Percentiles rank a stretch among this genome's conserved stretches.
Evolutionary conservation across 2,797 vertebrate species (phyloP).

Genomic region (Mergus octosetaceus): DNA sequence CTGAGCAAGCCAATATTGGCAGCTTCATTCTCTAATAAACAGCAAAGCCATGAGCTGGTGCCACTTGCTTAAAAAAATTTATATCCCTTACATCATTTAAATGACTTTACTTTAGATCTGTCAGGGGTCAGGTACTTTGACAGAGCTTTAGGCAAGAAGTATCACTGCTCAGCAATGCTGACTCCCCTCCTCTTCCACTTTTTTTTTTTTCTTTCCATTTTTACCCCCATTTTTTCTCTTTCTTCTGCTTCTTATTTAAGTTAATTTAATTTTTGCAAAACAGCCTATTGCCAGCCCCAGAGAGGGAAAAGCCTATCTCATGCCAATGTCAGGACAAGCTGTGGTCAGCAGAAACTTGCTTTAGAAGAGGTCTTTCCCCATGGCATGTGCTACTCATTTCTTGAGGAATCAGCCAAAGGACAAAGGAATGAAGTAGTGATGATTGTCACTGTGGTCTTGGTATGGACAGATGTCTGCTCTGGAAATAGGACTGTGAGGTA

Average conservation of each 20-base stretch:
- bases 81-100: constrained; percentile 26
- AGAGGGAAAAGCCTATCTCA: neutral
- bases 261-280: constrained; percentile 10
- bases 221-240: neutral
- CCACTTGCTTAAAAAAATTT: constrained; percentile 17
- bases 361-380: neutral
- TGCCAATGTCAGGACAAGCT: neutral
- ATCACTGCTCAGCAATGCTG: neutral
- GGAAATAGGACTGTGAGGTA: neutral
- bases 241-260: neutral
- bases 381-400: neutral
- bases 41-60: constrained; percentile 28
- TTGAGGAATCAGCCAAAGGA: neutral
- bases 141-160: neutral
- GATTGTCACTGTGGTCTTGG: neutral
- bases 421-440: neutral
- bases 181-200: neutral
- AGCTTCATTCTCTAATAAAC: constrained; percentile 53
- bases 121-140: neutral
- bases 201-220: neutral
- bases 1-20: constrained; percentile 58
- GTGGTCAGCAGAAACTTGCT: neutral
- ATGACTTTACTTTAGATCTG: constrained; percentile 11
- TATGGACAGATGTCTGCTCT: neutral
- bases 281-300: neutral